Evolutionary conservation across 2,888 invertebrate genomes (phyloP).

Genomic region (Drosophila diplacantha): DNA sequence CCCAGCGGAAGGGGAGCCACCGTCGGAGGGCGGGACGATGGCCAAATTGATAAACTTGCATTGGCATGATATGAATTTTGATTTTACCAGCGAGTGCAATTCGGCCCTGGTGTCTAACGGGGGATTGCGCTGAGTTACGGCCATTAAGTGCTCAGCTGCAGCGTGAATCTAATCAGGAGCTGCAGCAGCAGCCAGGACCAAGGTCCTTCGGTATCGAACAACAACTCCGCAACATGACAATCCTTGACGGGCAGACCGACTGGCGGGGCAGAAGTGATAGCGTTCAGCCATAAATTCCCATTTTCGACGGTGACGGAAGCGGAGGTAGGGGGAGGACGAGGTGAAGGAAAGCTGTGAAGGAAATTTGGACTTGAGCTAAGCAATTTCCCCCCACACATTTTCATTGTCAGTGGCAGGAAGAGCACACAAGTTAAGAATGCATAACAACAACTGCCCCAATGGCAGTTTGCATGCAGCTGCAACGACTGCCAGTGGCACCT

Average conservation of each 20-base stretch:
- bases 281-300: conserved; percentile 29
- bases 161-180: conserved; percentile 30
- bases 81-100: conserved; percentile 25
- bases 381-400: conserved; percentile 11
- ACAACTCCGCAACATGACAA: conserved; percentile 11
- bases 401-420: conserved; percentile 5
- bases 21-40: not conserved
- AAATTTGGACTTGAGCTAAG: conserved; percentile 14
- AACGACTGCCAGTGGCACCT: conserved; percentile 23
- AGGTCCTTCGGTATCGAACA: conserved; percentile 17
- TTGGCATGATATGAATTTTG: conserved; percentile 39
- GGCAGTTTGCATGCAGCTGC: conserved; percentile 28
- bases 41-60: conserved; percentile 48
- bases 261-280: conserved; percentile 22
- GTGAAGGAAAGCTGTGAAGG: not conserved
- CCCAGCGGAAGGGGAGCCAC: not conserved
- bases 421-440: conserved; percentile 25
- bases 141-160: conserved; percentile 28
- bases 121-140: conserved; percentile 27
- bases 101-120: conserved; percentile 11
- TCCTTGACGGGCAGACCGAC: conserved; percentile 25
- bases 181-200: conserved; percentile 20
- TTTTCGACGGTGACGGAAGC: conserved; percentile 18
- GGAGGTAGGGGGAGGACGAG: not conserved
- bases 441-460: conserved; percentile 24